A percentile compares a stretch with the other conserved stretches of the same genome.
phyloP scores from a whole-genome alignment of 1,140 invertebrate species.

The Trypoxylus dichotomus region DNA sequence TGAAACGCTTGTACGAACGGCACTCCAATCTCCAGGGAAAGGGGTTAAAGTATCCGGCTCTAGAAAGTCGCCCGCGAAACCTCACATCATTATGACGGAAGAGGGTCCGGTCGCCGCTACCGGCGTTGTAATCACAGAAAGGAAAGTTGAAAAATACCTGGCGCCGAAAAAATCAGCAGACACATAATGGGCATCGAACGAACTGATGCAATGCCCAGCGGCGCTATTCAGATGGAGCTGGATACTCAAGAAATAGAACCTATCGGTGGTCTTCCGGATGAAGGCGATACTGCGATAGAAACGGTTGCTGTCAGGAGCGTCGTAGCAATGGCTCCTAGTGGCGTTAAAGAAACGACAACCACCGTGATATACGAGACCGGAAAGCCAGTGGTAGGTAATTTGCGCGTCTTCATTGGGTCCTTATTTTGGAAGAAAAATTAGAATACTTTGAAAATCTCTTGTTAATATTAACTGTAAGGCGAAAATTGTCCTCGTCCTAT shows the following conservation, averaged over 20 bases:
- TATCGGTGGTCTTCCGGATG: not conserved
- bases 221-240: not conserved
- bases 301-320: constrained; percentile 1
- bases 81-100: constrained; percentile 23
- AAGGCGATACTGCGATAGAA: not conserved
- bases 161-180: constrained; percentile 32
- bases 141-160: constrained; percentile 31
- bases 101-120: constrained; percentile 24
- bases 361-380: constrained; percentile 27
- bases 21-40: not conserved
- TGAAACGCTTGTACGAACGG: not conserved
- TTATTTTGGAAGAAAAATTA: no score
- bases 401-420: not conserved
- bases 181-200: constrained; percentile 28
- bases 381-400: not conserved
- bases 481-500: no score
- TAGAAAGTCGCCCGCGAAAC: not conserved
- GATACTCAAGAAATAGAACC: constrained; percentile 25
- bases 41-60: not conserved
- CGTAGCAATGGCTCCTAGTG: constrained; percentile 12
- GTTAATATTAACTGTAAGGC: no score
- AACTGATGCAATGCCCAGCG: not conserved
- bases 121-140: constrained; percentile 30
- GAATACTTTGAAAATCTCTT: no score
- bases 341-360: constrained; percentile 4